Evolutionary conservation across 2,113 vertebrate genomes (phyloP).

Genomic region (Dolichallabes microphthalmus): DNA sequence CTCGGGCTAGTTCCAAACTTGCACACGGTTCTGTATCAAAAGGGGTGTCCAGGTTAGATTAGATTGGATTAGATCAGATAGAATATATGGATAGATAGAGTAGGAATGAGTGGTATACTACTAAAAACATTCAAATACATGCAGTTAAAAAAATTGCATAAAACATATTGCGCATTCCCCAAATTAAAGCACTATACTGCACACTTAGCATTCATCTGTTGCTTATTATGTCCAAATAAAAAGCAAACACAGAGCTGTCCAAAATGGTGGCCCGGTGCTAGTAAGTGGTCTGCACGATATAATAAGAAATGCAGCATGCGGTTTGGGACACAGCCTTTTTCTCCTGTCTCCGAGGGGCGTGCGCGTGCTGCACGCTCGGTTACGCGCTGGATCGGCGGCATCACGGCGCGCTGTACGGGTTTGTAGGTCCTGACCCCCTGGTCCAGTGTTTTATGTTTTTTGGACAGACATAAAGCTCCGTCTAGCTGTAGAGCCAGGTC

Average conservation of each 20-base stretch:
- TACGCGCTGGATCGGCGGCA: neutral
- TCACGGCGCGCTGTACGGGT: neutral
- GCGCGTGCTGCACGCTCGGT: slow-evolving; percentile 14
- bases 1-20: neutral
- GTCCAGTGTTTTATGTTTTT: slow-evolving; percentile 26
- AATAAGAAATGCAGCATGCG: neutral
- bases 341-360: slow-evolving; percentile 35
- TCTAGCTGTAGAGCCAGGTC: slow-evolving; percentile 5
- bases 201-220: neutral
- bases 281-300: neutral
- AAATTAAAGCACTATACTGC: neutral
- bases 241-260: neutral
- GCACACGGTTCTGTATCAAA: neutral
- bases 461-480: slow-evolving; percentile 11
- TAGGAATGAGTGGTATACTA: neutral
- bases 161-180: neutral
- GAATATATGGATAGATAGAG: neutral
- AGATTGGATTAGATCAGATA: neutral
- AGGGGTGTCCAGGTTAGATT: neutral
- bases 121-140: neutral
- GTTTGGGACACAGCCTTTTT: slow-evolving; percentile 21
- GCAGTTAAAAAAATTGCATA: neutral
- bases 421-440: slow-evolving; percentile 46
- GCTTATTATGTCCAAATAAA: neutral
- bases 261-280: neutral